These are phyloP conservation scores for Trichechus manatus DNA, from an alignment of 2,113 vertebrate genomes.

Conservation along the genomic window DNA sequence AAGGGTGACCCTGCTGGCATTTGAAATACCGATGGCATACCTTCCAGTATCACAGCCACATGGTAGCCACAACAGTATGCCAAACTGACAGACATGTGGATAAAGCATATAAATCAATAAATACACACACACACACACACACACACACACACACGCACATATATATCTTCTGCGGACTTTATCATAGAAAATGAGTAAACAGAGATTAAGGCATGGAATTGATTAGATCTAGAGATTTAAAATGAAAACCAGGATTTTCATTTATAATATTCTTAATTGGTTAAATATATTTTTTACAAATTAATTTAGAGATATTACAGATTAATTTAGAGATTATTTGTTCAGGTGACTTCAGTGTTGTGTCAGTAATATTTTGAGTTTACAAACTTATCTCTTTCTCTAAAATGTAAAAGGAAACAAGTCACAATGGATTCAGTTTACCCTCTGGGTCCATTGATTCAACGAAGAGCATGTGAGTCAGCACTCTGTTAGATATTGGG, in stretches of 20 bases:
- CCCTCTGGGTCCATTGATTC: background rate
- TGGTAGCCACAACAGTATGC: too few relatives aligned
- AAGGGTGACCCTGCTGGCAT: too few relatives aligned
- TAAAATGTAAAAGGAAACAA: background rate
- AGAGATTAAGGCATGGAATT: background rate
- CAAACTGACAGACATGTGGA: too few relatives aligned
- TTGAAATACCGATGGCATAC: too few relatives aligned
- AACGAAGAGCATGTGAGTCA: background rate
- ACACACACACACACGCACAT: background rate
- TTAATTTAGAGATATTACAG: background rate
- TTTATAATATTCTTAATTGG: background rate
- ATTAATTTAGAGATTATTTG: background rate
- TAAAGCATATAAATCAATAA: too few relatives aligned
- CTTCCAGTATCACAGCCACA: too few relatives aligned
- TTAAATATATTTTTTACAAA: constrained; percentile 20
- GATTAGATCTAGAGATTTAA: constrained; percentile 24
- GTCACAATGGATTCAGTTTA: constrained; percentile 20
- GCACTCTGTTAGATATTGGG: background rate
- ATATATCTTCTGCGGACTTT: background rate
- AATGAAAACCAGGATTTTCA: background rate
- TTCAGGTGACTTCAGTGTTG: background rate
- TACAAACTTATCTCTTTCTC: background rate
- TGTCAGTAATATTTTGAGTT: background rate
- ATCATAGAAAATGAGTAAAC: background rate
- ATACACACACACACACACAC: too few relatives aligned